Evolutionary conservation across 53 echinoderm and acorn worm genomes (phyloP), one percentile per base, ranked within the genome.

Genomic region (Paracentrotus lividus): DNA sequence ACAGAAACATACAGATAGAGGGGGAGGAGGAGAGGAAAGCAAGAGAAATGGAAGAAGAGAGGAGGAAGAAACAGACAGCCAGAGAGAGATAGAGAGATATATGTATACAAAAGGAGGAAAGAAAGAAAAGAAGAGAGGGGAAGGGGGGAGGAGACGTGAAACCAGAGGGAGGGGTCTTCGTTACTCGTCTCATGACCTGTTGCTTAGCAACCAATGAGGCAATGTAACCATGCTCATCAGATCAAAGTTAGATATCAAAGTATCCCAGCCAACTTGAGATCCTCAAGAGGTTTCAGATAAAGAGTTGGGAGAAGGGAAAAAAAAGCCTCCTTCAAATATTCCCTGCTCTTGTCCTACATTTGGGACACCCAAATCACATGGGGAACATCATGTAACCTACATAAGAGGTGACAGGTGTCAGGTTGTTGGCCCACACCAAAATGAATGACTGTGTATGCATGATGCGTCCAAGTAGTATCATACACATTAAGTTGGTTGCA

Each of bases 251-350:
- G 26, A 47, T 45, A 81, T 45, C 44, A 81, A 81, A 72, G 72
- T 40, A 20, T 72, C 72, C 47, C 47, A 81, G 81, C 81, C 47
- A 47, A 81, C 24, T 76, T 6, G 81, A 47, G 33, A 26, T 1
- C 47, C 81, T 81, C 81, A 81, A 81, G 81, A 81, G 81, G 47
- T 81, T 26, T 45, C 44, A 81, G 47, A 81, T 47, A 5, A 3
- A 81, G 12, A 81, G n/a, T n/a, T n/a, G n/a, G n/a, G n/a, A n/a
- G n/a, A n/a, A n/a, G 47, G 14, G 44, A 47, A 3, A 24, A 81
- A 72, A 44, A 77, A 77, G 9, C n/a, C 81, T 81, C 81, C 81
- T n/a, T 81, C 26, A 81, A 81, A 81, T 49, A 81, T 47, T 47
- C 3, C 81, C 12, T 45, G 47, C 47, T 47, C 47, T 81, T 81